Base-by-base conservation (phyloP, 1,140 invertebrate species). In the Drosophila rhopaloa region DNA sequence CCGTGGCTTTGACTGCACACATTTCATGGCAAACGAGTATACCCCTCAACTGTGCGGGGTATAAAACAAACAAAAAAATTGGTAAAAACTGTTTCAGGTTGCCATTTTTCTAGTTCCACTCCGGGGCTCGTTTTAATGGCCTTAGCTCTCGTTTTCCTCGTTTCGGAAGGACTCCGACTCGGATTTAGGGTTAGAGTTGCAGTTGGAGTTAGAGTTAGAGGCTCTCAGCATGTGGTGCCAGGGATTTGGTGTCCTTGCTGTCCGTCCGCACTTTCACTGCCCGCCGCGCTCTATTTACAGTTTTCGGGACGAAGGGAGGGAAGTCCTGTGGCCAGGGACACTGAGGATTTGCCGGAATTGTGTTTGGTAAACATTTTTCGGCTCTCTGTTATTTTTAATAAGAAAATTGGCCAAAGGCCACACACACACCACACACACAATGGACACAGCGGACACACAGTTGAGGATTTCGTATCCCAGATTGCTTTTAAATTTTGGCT, bases 301-400 rank as follows among this genome's bases (percentile, higher is more conserved):
- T 88, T 89, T 83, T 74, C 65, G 72, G 67, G 51, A 37, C 29
- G 41, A 7, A 38, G 9, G 19, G 24, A 4, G 4, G 24, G 3
- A 29, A 27, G 24, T 63, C 43, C 43, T 57, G 68, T 14, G 78
- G 79, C 76, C 60, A 32, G 50, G 68, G 62, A 65, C 65, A 50
- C 10, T 35, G 40, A 46, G 81, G 81, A 76, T 84, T 85, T 84
- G 79, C 72, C 58, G 84, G 84, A 88, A 89, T 89, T 88, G 84
- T 88, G 83, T 88, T 88, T 88, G 84, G 83, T 88, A 88, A 88
- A 88, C 83, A 88, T 83, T 89, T 76, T 70, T 83, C 79, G 83
- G 78, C 84, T 89, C 84, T 89, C 83, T 83, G 79, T 88, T 88
- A 79, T 88, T 88, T 89, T 88, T 88, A 88, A 88, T 88, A 88